These are phyloP conservation scores for Gambusia affinis DNA, from an alignment of 2,113 vertebrate species.

Conservation along the genomic window DNA sequence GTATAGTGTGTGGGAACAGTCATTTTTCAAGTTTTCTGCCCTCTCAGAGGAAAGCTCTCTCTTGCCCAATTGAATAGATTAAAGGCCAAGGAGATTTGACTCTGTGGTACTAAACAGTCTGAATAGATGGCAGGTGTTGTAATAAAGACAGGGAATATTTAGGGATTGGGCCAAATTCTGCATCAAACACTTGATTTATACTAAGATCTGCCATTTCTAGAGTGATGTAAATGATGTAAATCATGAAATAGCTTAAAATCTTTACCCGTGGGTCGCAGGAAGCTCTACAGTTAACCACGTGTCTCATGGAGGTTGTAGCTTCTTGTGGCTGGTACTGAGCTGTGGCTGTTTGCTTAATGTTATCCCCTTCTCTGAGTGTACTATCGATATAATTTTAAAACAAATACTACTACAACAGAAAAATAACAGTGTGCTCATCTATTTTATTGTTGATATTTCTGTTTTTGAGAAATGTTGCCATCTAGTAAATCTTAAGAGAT, in stretches of 20 bases:
- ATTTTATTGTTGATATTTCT: no score
- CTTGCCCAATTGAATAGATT: not conserved
- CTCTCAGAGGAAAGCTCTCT: constrained; percentile 19
- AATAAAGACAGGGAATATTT: constrained; percentile 19
- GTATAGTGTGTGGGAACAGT: constrained; percentile 25
- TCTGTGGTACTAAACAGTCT: not conserved
- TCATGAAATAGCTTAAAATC: not conserved
- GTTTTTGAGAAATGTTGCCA: no score
- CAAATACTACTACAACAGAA: not conserved
- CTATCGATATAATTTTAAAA: not conserved
- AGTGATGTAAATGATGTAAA: not conserved
- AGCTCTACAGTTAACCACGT: not conserved
- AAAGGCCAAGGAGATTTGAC: constrained; percentile 28
- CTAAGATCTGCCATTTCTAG: no score
- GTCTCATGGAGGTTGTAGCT: not conserved
- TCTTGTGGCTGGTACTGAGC: not conserved
- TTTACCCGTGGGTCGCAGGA: not conserved
- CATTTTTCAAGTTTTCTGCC: constrained; percentile 26
- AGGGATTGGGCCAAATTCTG: not conserved
- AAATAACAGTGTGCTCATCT: no score
- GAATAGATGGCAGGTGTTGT: constrained; percentile 30
- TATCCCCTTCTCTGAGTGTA: not conserved
- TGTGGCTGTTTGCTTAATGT: not conserved
- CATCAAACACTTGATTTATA: no score
- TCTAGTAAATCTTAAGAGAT: no score